phyloP scores from a whole-genome alignment of 2,888 invertebrate species.

The Nemotelus pantherinus region DNA sequence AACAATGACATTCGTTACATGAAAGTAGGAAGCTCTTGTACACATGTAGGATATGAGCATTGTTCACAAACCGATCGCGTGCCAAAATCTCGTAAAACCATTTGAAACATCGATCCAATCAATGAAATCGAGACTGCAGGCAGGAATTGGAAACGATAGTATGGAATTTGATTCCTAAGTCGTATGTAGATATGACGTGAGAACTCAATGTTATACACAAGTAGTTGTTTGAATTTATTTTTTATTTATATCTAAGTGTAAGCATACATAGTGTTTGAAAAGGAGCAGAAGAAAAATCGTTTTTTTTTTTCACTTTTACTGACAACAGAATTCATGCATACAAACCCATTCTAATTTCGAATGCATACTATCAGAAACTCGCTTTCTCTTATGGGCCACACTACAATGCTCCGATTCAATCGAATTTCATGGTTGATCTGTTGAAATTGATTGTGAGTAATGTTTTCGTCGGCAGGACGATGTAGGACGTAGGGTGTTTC shows the following conservation, averaged over 20 bases:
- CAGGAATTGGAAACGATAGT: constrained; percentile 15
- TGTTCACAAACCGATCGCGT: constrained; percentile 45
- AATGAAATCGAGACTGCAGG: not conserved
- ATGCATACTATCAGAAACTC: too few relatives aligned
- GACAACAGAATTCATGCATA: too few relatives aligned
- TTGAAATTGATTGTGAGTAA: constrained; percentile 32
- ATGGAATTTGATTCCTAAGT: not conserved
- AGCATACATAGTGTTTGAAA: too few relatives aligned
- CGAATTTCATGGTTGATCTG: constrained; percentile 22
- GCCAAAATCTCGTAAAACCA: constrained; percentile 45
- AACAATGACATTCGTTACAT: not conserved
- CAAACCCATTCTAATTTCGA: too few relatives aligned
- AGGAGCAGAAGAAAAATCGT: too few relatives aligned
- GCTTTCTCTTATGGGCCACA: too few relatives aligned
- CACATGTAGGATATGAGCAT: constrained; percentile 10
- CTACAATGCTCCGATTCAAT: constrained; percentile 5
- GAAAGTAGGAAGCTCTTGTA: constrained; percentile 1
- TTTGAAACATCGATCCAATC: constrained; percentile 17
- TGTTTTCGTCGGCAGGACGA: constrained; percentile 13
- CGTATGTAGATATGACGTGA: not conserved
- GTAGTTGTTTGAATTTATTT: not conserved
- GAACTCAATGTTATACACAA: not conserved
- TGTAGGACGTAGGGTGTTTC: constrained; percentile 7
- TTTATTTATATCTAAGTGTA: too few relatives aligned
- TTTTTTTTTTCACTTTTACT: too few relatives aligned